Evolutionary conservation across 2,113 vertebrate genomes (phyloP).

Genomic region (Zosterops lateralis): DNA sequence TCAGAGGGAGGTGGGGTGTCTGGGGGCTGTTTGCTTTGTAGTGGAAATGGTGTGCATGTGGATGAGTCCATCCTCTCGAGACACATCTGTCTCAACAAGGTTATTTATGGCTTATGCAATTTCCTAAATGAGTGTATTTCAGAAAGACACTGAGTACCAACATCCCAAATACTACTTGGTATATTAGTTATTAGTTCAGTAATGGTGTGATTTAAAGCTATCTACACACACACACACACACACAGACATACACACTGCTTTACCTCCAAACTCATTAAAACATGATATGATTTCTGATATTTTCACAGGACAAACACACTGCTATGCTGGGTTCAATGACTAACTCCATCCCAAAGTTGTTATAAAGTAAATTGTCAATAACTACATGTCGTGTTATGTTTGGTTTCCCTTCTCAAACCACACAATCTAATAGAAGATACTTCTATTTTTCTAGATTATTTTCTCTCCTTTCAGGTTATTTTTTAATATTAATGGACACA

Average conservation of each 20-base stretch:
- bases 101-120: background rate
- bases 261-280: background rate
- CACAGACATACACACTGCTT: background rate
- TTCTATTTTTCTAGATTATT: background rate
- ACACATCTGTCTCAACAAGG: background rate
- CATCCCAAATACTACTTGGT: background rate
- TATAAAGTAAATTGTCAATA: background rate
- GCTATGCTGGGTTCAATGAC: background rate
- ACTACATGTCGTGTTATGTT: background rate
- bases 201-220: background rate
- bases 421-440: accelerated
- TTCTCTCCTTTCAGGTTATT: background rate
- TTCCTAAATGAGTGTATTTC: background rate
- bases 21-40: background rate
- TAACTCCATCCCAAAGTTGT: background rate
- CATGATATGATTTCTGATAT: background rate
- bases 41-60: background rate
- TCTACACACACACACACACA: background rate
- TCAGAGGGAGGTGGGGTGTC: background rate
- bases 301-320: background rate
- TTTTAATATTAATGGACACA: background rate
- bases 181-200: background rate
- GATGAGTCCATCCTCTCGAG: background rate
- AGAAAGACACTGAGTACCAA: background rate
- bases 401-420: background rate